A percentile compares a stretch with the other conserved stretches of the same genome.
These are phyloP conservation scores for Malurus elegans DNA, from an alignment of 2,113 vertebrate genomes.

Conservation along the genomic window DNA sequence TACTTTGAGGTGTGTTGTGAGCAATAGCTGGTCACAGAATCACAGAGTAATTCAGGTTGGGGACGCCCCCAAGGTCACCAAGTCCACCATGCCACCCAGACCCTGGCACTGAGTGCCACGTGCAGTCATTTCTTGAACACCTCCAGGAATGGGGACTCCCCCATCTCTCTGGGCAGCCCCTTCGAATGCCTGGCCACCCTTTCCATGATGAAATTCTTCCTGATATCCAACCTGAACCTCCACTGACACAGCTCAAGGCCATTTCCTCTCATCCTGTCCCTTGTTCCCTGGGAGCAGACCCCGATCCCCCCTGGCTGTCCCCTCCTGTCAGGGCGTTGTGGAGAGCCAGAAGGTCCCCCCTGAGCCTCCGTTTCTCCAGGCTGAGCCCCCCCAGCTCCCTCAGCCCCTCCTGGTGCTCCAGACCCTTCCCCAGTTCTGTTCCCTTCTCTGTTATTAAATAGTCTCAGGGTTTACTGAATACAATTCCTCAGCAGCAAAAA, in stretches of 20 bases:
- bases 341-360: background rate
- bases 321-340: background rate
- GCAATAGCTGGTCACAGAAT: background rate
- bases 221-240: background rate
- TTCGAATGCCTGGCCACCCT: accelerated
- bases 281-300: background rate
- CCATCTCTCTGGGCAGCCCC: accelerated
- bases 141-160: background rate
- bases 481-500: background rate
- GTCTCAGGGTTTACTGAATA: background rate
- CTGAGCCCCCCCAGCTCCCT: background rate
- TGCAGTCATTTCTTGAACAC: background rate
- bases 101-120: background rate
- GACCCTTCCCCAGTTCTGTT: background rate
- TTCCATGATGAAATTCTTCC: background rate
- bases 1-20: background rate
- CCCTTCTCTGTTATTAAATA: background rate
- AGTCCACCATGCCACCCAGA: background rate
- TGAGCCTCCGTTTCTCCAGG: background rate
- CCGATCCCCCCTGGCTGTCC: accelerated
- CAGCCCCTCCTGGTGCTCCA: background rate
- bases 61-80: background rate
- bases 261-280: accelerated
- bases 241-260: accelerated
- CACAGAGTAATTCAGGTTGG: too few relatives aligned